These are phyloP conservation scores for Enteromius mattozi DNA, from an alignment of 2,797 vertebrate genomes.

Conservation along the genomic window DNA sequence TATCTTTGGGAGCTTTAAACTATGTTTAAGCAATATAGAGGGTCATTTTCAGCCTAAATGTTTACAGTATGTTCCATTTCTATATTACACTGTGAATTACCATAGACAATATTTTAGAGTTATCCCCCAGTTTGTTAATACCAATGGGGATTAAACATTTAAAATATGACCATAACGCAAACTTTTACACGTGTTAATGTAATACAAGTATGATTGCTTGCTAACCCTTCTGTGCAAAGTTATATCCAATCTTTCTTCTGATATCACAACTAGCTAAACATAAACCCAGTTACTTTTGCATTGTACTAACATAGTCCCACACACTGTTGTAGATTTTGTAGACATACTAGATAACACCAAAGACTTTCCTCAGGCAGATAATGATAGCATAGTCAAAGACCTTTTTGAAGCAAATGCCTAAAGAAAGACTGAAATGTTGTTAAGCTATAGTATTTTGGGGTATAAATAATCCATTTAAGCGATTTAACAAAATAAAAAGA, in stretches of 20 bases:
- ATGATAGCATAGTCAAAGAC: not conserved
- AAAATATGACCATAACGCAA: not conserved
- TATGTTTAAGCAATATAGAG: not conserved
- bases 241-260: not conserved
- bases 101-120: not conserved
- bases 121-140: not conserved
- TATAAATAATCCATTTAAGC: not conserved
- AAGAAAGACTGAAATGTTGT: not conserved
- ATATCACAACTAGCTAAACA: not conserved
- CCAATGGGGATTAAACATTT: not conserved
- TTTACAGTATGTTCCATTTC: not conserved
- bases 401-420: not conserved
- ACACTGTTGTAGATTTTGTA: not conserved
- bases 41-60: not conserved
- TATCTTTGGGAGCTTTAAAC: not conserved
- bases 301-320: not conserved
- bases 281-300: not conserved
- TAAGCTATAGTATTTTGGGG: not conserved
- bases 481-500: not conserved
- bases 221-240: not conserved
- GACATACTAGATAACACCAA: not conserved
- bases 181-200: not conserved
- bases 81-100: not conserved
- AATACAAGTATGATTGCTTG: not conserved
- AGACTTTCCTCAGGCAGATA: not conserved